phyloP scores from a whole-genome alignment of 1,140 invertebrate genomes.

The Platyura marginata region DNA sequence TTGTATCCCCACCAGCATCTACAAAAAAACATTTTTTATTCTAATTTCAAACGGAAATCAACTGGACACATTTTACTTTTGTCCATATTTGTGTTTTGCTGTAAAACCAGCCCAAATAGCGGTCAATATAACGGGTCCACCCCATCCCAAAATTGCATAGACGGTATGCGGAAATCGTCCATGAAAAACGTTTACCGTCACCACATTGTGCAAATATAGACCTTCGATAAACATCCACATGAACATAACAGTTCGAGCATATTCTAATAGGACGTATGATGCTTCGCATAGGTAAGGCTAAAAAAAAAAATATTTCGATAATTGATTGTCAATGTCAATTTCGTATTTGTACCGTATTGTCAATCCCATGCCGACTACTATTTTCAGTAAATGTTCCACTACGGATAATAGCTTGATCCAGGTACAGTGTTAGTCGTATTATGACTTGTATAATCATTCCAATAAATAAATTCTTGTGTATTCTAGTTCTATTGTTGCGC shows the following conservation, averaged over 20 bases:
- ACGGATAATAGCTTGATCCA: slow-evolving; percentile 51
- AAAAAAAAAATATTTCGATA: neutral
- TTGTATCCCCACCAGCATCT: slow-evolving; percentile 79
- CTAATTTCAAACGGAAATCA: neutral
- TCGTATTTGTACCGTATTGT: slow-evolving; percentile 49
- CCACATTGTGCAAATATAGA: slow-evolving; percentile 69
- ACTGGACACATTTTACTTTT: slow-evolving; percentile 3
- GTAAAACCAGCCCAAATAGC: slow-evolving; percentile 49
- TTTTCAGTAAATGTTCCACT: slow-evolving; percentile 11
- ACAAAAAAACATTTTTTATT: neutral
- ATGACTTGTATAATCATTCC: slow-evolving; percentile 72
- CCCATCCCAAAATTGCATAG: slow-evolving; percentile 66
- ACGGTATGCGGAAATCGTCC: slow-evolving; percentile 48
- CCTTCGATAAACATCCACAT: slow-evolving; percentile 94
- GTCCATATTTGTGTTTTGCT: slow-evolving; percentile 27
- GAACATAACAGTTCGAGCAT: slow-evolving; percentile 74
- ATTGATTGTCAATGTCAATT: neutral
- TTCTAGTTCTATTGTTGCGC: slow-evolving; percentile 67
- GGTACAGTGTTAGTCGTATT: slow-evolving; percentile 66
- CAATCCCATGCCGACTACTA: slow-evolving; percentile 35
- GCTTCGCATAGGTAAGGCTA: slow-evolving; percentile 65
- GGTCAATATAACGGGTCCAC: slow-evolving; percentile 53
- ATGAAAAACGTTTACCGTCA: slow-evolving; percentile 66
- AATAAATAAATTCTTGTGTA: slow-evolving; percentile 75
- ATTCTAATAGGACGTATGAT: slow-evolving; percentile 64